Base-by-base conservation (phyloP, 2,888 invertebrate genomes). In the Ormyrus labotus region DNA sequence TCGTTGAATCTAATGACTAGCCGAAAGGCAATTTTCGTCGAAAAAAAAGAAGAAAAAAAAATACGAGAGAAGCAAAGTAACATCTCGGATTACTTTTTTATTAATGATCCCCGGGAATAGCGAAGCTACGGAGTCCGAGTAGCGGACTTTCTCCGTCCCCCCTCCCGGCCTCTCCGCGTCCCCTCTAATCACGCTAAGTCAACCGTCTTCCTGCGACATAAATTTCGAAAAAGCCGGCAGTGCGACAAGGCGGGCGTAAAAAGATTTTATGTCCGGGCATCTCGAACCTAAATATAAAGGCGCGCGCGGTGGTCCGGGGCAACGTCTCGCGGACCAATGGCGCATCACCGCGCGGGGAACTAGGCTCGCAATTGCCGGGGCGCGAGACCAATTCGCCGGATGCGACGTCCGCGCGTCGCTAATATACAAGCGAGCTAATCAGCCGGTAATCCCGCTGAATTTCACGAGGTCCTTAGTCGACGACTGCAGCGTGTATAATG, bases 61-160 rank as follows among this genome's bases (percentile, higher is more conserved):
- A 13, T 13, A 55, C 19, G 55, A 34, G 60, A 48, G 47, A 68
- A 60, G 70, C 10, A 63, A 68, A 34, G 13, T 51, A 73, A 68
- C 73, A 47, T 70, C 71, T 70, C 55, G 19, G 58, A 73, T 78
- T 69, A 70, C 70, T 65, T 65, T 78, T 81, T 81, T 78, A 79
- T 79, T 81, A 81, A 79, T 76, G 75, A 76, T 76, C 64, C 61
- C 68, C 45, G 58, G 34, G 50, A 76, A 75, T 74, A 75, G 74
- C 72, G 64, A 55, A 45, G 67, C 63, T 58, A 55, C 63, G 60
- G 34, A 34, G 47, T 47, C 69, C 7, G 13, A 65, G 13, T 13
- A 13, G 8, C 50, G 6, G 1, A 34, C 34, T 34, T 34, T 34
- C 34, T 34, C 34, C 34, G 34, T 34, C 34, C 34, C 8, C 19